Percentiles rank a stretch among this genome's conserved stretches.
Conservation (phyloP, 2,113 vertebrate genomes). For the Notiomystis cincta region DNA sequence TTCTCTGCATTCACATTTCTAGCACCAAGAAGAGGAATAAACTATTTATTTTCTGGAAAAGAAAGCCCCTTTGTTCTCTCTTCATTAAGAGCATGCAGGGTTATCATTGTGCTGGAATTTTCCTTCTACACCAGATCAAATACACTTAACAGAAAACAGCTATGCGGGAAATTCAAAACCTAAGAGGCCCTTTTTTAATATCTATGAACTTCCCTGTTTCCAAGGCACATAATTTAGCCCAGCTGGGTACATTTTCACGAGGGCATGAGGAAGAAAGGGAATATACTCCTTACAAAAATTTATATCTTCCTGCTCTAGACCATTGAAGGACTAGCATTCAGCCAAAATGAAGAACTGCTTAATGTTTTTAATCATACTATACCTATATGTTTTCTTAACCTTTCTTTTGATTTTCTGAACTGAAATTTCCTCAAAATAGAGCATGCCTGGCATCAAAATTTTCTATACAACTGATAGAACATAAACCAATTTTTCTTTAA, state of each 20-base stretch:
- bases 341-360: not conserved
- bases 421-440: not conserved
- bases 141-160: not conserved
- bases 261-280: not conserved
- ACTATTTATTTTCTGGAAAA: not conserved
- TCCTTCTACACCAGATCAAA: not conserved
- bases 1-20: not conserved
- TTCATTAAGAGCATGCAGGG: not conserved
- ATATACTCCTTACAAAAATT: not conserved
- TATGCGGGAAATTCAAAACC: not conserved
- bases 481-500: not conserved
- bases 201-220: not conserved
- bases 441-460: not conserved
- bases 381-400: not conserved
- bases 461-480: not conserved
- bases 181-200: not conserved
- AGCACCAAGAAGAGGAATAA: not conserved
- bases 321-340: not conserved
- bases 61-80: not conserved
- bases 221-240: not conserved
- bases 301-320: not conserved
- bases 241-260: not conserved
- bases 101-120: not conserved
- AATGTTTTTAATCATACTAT: not conserved
- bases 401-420: not conserved